phyloP scores from a whole-genome alignment of 1,140 invertebrate species.

The Anastrepha obliqua region DNA sequence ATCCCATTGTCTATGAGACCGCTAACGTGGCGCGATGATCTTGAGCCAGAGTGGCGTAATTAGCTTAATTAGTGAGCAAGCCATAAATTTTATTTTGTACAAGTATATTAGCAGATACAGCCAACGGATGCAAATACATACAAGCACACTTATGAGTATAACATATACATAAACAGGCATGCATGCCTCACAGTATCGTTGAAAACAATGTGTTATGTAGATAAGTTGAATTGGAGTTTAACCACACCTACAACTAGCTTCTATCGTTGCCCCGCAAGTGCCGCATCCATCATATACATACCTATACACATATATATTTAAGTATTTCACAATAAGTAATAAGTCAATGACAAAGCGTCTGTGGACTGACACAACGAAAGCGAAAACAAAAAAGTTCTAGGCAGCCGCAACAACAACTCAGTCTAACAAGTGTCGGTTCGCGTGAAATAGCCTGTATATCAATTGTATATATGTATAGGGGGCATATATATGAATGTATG shows the following conservation, averaged over 20 bases:
- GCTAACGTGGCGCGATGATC: neutral
- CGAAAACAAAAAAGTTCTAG: neutral
- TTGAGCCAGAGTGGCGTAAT: neutral
- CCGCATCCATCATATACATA: too few species aligned
- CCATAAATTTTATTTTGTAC: constrained; percentile 20
- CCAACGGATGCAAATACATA: neutral
- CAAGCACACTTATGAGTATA: neutral
- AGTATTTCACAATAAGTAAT: neutral
- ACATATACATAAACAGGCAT: neutral
- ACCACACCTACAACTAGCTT: constrained; percentile 12
- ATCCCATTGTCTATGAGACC: neutral
- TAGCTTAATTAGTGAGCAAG: constrained; percentile 42
- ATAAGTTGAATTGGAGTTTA: neutral
- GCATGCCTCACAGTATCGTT: neutral
- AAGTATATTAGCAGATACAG: neutral
- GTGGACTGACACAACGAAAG: neutral
- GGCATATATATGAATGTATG: too few species aligned
- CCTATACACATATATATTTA: too few species aligned
- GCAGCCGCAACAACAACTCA: too few species aligned
- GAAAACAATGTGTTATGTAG: neutral
- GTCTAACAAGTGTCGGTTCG: too few species aligned
- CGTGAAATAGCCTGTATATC: too few species aligned
- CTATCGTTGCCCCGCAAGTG: too few species aligned
- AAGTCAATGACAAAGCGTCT: neutral
- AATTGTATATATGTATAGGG: too few species aligned